A percentile compares a stretch with the other conserved stretches of the same genome.
These are phyloP conservation scores for Brachymystax lenok DNA, from an alignment of 2,797 vertebrate species.

Conservation along the genomic window DNA sequence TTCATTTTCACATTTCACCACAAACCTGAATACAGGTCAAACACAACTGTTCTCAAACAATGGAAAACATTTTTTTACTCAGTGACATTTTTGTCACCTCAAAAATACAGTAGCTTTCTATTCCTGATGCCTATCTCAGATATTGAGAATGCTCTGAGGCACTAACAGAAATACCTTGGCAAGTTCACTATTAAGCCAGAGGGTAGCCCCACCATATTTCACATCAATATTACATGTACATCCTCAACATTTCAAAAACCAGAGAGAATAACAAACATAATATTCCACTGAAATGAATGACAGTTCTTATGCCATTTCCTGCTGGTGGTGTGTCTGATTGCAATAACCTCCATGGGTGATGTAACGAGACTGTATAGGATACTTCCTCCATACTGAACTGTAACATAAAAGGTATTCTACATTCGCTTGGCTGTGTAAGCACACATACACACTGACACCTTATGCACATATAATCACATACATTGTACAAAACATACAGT, in stretches of 20 bases:
- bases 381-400: conserved; percentile 73
- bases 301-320: conserved; percentile 79
- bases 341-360: conserved; percentile 73
- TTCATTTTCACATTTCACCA: neutral
- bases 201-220: neutral
- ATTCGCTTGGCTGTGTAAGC: neutral
- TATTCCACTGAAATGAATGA: conserved; percentile 76
- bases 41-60: neutral
- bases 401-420: conserved; percentile 20
- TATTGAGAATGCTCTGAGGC: neutral
- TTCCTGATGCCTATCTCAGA: neutral
- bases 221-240: conserved; percentile 27
- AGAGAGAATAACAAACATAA: conserved; percentile 45
- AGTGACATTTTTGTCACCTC: neutral
- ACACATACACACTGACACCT: neutral
- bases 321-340: conserved; percentile 71
- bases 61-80: neutral
- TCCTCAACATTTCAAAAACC: conserved; percentile 29
- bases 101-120: neutral
- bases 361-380: conserved; percentile 67
- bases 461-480: conserved; percentile 20
- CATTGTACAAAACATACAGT: conserved; percentile 21
- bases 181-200: neutral
- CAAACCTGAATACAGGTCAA: neutral
- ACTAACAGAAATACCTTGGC: neutral